Base-by-base conservation (phyloP, 53 echinoderm and acorn worm genomes). In the Henricia sp. region DNA sequence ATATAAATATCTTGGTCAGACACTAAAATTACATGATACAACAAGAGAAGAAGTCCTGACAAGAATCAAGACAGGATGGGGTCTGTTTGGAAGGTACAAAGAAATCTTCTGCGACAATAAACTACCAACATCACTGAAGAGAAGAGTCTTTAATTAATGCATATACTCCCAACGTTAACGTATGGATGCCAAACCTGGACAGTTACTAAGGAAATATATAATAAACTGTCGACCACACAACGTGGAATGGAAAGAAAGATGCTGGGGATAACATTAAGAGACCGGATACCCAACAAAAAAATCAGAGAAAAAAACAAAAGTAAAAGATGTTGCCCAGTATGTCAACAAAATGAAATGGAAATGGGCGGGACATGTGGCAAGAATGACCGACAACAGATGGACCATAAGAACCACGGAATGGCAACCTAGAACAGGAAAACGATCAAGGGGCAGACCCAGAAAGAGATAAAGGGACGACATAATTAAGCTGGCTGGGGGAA, bases 181-280 rank as follows among this genome's bases (percentile, higher is more conserved):
- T 54, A 54, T 54, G 54, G 54, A 13, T 13, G 54, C 54, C 12
- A 38, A 39, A 67, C 66, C 34, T 67, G 66, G 66, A 21, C 66
- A 59, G 26, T n/a, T 27, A 59, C 58, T 58, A 59, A n/a, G 59
- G 2, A 59, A 4, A 59, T 27, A 17, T 25, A 58, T 21, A 59
- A 27, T 59, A 60, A 60, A 60, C 13, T 44, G 44, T 44, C 44
- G 13, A 44, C 44, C 44, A 44, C 44, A 6, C 44, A 44, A 13
- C 6, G 44, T 14, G 33, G 25, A 60, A 60, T 60, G 62, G 62
- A 30, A 60, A 60, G 33, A 60, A 29, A 26, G 28, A 59, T 59
- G 60, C 30, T 59, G 27, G 30, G 60, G 25, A 28, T 59, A 13
- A 59, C 60, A 28, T 27, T 59, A 0, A 1, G 25, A 59, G 60